A percentile compares a stretch with the other conserved stretches of the same genome.
phyloP scores from a whole-genome alignment of 2,888 invertebrate species.

The Clistopyga incitator region DNA sequence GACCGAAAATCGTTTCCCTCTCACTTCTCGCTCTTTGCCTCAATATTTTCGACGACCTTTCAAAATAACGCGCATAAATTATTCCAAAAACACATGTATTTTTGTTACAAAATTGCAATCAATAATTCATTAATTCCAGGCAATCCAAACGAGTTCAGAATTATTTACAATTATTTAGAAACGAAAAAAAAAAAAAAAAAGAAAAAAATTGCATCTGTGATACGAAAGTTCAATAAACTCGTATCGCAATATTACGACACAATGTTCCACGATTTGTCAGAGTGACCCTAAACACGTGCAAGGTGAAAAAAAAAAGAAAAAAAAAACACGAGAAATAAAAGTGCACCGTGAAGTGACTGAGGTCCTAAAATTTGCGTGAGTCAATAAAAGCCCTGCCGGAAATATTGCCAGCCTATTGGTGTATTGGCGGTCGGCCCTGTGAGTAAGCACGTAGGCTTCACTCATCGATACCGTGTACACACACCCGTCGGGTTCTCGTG shows the following conservation, averaged over 20 bases:
- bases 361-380: conserved; percentile 15
- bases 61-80: too few relatives aligned
- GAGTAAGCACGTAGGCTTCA: conserved; percentile 34
- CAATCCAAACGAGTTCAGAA: too few relatives aligned
- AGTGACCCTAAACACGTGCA: conserved; percentile 3
- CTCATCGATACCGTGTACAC: conserved; percentile 34
- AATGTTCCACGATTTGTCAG: conserved; percentile 20
- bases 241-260: conserved; percentile 17
- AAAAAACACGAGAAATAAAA: conserved; percentile 17
- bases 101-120: too few relatives aligned
- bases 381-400: conserved; percentile 23
- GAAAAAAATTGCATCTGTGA: not conserved
- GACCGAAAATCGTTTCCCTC: conserved; percentile 1
- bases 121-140: too few relatives aligned
- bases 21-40: conserved; percentile 7
- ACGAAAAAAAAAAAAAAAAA: not conserved
- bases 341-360: not conserved
- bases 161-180: too few relatives aligned
- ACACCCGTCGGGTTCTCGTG: conserved; percentile 11
- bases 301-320: conserved; percentile 41
- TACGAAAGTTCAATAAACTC: conserved; percentile 25
- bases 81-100: too few relatives aligned
- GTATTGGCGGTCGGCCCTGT: conserved; percentile 6
- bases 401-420: not conserved
- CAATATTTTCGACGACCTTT: not conserved